phyloP scores from a whole-genome alignment of 1,140 invertebrate genomes.

The Cataglyphis hispanica region DNA sequence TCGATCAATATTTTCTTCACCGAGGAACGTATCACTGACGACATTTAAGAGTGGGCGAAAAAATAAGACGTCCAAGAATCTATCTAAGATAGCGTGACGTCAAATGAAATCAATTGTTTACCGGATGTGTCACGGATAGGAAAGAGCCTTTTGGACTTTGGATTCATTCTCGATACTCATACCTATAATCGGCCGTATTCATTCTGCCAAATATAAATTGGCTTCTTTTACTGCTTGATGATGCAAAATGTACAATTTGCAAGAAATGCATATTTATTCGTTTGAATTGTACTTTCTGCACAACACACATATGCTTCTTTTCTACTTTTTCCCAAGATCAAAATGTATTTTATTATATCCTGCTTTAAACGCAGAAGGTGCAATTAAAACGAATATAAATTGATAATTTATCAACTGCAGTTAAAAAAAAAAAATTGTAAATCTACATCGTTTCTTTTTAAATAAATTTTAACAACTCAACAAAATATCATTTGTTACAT shows the following conservation, averaged over 20 bases:
- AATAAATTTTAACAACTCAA: background rate
- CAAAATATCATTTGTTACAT: background rate
- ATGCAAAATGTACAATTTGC: background rate
- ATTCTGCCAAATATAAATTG: slow-evolving; percentile 24
- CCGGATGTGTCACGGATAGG: background rate
- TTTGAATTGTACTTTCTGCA: background rate
- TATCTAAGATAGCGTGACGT: background rate
- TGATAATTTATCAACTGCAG: background rate
- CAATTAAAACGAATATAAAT: background rate
- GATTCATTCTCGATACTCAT: slow-evolving; percentile 1
- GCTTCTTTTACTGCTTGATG: background rate
- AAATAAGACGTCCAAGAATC: slow-evolving; percentile 8
- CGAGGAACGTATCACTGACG: background rate
- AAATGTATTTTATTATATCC: background rate
- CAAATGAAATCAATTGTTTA: slow-evolving; percentile 35
- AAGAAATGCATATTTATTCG: background rate
- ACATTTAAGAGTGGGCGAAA: background rate
- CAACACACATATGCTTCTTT: background rate
- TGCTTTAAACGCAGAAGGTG: background rate
- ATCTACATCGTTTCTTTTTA: background rate
- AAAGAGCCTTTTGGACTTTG: slow-evolving; percentile 34
- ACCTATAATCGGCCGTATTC: background rate
- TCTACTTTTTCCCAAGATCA: background rate
- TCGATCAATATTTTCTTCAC: background rate
- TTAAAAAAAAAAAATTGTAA: background rate